phyloP scores from a whole-genome alignment of 2,113 vertebrate species.

The Stigmatopora nigra region DNA sequence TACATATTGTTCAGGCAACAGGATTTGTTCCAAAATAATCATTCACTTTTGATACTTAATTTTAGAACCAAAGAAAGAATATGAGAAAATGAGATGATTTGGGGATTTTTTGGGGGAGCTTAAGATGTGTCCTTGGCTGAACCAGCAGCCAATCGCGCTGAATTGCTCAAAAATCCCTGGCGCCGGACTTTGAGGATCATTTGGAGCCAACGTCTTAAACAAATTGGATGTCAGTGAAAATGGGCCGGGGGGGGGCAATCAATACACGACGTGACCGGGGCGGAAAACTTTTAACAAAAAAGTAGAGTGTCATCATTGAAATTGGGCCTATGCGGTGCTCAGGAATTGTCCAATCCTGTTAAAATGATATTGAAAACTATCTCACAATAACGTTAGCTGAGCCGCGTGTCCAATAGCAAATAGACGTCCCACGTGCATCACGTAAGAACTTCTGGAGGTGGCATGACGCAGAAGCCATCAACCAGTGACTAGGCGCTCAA shows the following conservation, averaged over 20 bases:
- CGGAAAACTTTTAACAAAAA: background rate
- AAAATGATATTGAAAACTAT: background rate
- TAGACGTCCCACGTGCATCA: slow-evolving; percentile 29
- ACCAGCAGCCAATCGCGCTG: background rate
- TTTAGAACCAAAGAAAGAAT: background rate
- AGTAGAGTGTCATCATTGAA: background rate
- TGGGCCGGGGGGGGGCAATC: background rate
- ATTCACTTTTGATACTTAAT: background rate
- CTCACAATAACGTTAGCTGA: background rate
- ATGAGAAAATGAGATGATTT: background rate
- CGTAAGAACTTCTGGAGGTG: slow-evolving; percentile 55
- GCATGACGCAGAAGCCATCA: slow-evolving; percentile 45
- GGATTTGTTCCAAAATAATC: background rate
- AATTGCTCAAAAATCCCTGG: background rate
- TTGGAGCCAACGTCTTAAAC: slow-evolving; percentile 2
- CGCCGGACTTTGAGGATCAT: background rate
- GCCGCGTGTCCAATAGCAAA: background rate
- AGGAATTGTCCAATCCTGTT: no score
- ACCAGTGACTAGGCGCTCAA: slow-evolving; percentile 51
- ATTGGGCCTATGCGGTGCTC: background rate
- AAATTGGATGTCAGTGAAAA: background rate
- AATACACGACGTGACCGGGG: background rate
- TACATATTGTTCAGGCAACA: no score
- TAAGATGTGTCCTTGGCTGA: background rate
- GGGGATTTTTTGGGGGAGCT: background rate